A percentile compares a stretch with the other conserved stretches of the same genome.
phyloP scores from a whole-genome alignment of 2,797 vertebrate genomes.

The Scleropages formosus region DNA sequence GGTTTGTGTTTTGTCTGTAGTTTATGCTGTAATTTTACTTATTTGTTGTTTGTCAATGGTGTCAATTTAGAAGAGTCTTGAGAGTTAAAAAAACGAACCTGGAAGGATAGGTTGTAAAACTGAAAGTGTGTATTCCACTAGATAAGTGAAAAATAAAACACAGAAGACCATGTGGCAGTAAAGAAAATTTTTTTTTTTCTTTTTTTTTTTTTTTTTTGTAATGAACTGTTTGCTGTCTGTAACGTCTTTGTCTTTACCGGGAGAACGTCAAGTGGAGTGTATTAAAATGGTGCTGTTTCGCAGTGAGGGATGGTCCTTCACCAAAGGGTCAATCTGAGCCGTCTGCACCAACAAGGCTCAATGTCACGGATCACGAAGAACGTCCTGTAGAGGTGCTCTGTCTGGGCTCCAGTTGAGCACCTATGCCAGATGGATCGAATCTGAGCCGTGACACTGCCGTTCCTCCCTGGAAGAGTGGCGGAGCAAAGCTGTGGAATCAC shows the following conservation, averaged over 20 bases:
- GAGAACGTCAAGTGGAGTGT: background rate
- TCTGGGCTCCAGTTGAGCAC: conserved; percentile 25
- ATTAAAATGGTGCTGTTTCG: conserved; percentile 28
- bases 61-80: no score
- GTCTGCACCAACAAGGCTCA: conserved; percentile 32
- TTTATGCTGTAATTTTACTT: no score
- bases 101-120: no score
- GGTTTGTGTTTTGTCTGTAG: no score
- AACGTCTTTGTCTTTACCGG: no score
- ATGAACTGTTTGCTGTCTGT: conserved; percentile 40
- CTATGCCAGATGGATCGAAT: conserved; percentile 29
- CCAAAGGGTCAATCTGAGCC: conserved; percentile 39
- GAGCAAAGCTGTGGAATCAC: background rate
- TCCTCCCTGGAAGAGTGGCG: conserved; percentile 33
- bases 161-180: no score
- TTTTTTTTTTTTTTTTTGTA: no score
- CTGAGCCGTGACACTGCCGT: conserved; percentile 25
- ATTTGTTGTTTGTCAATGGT: no score
- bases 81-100: no score
- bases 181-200: no score
- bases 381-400: conserved; percentile 32
- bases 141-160: no score
- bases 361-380: conserved; percentile 20
- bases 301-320: conserved; percentile 45
- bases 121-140: no score